Percentiles rank a stretch among this genome's conserved stretches.
Conservation (phyloP, 2,888 invertebrate genomes). For the Sipha maydis region DNA sequence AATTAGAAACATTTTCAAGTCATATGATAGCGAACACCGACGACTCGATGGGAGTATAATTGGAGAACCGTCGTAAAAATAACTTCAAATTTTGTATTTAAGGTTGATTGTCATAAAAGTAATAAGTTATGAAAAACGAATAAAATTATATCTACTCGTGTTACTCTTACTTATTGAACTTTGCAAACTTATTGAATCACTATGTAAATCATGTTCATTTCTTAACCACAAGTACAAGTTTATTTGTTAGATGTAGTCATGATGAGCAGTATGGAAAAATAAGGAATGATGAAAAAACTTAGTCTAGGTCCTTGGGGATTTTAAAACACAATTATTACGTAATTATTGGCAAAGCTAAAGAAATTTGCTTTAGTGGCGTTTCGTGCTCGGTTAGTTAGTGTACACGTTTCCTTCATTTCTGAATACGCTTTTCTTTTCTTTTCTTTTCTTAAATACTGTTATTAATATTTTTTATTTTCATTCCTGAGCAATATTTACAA, state of each 20-base stretch:
- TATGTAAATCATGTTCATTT: constrained; percentile 25
- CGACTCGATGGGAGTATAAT: not conserved
- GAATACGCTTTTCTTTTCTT: not conserved
- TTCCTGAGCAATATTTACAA: not conserved
- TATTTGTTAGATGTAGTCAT: not conserved
- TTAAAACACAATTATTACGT: constrained; percentile 21
- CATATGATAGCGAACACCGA: not conserved
- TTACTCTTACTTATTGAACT: constrained; percentile 22
- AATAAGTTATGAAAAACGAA: constrained; percentile 21
- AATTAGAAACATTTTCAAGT: not conserved
- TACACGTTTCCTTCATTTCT: not conserved
- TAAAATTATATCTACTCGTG: constrained; percentile 2
- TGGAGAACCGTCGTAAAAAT: not conserved
- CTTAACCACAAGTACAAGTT: not conserved
- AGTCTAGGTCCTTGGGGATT: not conserved
- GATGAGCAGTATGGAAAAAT: not conserved
- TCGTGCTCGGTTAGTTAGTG: not conserved
- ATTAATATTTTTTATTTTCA: not conserved
- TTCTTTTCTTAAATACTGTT: not conserved
- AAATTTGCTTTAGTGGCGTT: not conserved
- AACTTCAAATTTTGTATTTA: not conserved
- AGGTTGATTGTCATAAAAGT: constrained; percentile 15
- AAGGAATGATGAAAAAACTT: not conserved
- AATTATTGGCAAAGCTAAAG: not conserved
- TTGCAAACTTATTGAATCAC: not conserved